Base-by-base conservation (phyloP, 2,888 invertebrate genomes). In the Neocrepidodera transversa region DNA sequence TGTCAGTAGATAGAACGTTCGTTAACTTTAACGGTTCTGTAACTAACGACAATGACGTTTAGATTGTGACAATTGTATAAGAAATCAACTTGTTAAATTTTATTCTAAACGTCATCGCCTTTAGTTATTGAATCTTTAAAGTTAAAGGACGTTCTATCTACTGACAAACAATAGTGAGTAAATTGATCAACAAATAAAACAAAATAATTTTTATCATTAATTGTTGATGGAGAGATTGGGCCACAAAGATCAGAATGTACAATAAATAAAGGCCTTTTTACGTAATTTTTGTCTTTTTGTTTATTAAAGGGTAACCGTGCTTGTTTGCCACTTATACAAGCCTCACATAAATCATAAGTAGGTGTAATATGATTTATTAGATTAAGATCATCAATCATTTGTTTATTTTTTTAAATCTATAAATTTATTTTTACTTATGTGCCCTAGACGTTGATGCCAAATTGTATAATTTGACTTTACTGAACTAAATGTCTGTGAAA, bases 81-180 rank as follows among this genome's bases (percentile, higher is more conserved):
- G n/a, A n/a, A n/a, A n/a, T n/a, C n/a, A n/a, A n/a, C n/a, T n/a
- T n/a, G n/a, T n/a, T n/a, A n/a, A n/a, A n/a, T n/a, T n/a, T n/a
- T n/a, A n/a, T n/a, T n/a, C n/a, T n/a, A n/a, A n/a, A n/a, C n/a
- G n/a, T n/a, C n/a, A n/a, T n/a, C n/a, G n/a, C n/a, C n/a, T n/a
- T n/a, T n/a, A n/a, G n/a, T n/a, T n/a, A n/a, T n/a, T n/a, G n/a
- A n/a, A n/a, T n/a, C n/a, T n/a, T n/a, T n/a, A n/a, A n/a, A n/a
- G n/a, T n/a, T n/a, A n/a, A n/a, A n/a, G n/a, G n/a, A n/a, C n/a
- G n/a, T n/a, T n/a, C n/a, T n/a, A n/a, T n/a, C n/a, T n/a, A n/a
- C n/a, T n/a, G n/a, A n/a, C n/a, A n/a, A n/a, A n/a, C n/a, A n/a
- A 55, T 74, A 76, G 60, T 77, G 74, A 17, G 73, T 76, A 64